Evolutionary conservation across 2,113 vertebrate genomes (phyloP).

Genomic region (Tringa solitaria): DNA sequence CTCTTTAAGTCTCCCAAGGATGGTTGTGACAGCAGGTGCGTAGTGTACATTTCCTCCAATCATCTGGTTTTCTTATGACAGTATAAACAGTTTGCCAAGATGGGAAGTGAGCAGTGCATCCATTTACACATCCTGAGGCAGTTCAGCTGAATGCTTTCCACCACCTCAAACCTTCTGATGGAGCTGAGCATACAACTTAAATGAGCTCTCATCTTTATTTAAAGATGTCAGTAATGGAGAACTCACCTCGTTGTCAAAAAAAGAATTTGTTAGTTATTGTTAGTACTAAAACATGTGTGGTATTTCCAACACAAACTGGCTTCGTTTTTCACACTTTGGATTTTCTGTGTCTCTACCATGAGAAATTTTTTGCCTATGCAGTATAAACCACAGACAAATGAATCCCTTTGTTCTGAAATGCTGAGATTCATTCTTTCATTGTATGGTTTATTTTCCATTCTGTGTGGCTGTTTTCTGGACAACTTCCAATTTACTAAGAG

Average conservation of each 20-base stretch:
- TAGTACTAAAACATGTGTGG: not conserved
- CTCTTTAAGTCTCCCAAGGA: not conserved
- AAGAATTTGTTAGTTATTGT: not conserved
- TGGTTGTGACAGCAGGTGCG: not conserved
- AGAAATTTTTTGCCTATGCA: fast-evolving
- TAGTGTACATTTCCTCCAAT: fast-evolving
- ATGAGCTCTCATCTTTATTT: not conserved
- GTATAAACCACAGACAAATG: not conserved
- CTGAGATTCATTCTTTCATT: not conserved
- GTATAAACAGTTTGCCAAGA: not conserved
- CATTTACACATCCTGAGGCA: not conserved
- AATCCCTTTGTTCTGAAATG: not conserved
- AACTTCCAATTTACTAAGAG: not conserved
- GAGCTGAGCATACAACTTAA: not conserved
- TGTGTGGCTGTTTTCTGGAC: not conserved
- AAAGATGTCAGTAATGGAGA: not conserved
- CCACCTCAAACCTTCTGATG: not conserved
- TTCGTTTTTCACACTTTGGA: not conserved
- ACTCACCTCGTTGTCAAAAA: not conserved
- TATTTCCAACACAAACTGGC: not conserved
- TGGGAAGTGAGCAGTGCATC: not conserved
- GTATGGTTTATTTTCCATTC: not conserved
- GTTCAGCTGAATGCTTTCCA: not conserved
- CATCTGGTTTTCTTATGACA: not conserved
- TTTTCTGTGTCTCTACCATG: not conserved